Evolutionary conservation across 1,140 invertebrate genomes (phyloP).

Genomic region (Magallana angulata): DNA sequence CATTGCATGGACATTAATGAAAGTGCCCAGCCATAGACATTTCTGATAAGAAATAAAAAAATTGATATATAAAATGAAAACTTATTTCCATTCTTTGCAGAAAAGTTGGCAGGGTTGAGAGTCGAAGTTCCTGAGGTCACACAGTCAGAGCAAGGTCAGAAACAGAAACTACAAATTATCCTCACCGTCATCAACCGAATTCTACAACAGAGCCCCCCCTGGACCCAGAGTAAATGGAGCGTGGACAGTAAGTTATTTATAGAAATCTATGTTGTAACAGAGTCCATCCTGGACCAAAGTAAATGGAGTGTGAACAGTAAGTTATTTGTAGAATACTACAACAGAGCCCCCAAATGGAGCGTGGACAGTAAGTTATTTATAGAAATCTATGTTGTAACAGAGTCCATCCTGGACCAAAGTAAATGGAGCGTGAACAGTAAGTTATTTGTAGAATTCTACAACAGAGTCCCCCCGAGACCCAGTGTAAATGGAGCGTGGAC

Average conservation of each 20-base stretch:
- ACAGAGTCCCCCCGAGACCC: slow-evolving; percentile 74
- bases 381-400: slow-evolving; percentile 46
- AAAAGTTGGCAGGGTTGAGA: slow-evolving; percentile 93
- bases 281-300: slow-evolving; percentile 31
- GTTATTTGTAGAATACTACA: slow-evolving; percentile 88
- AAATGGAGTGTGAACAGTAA: not conserved
- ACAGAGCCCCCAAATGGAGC: slow-evolving; percentile 88
- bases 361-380: slow-evolving; percentile 86
- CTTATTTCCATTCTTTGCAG: slow-evolving; percentile 79
- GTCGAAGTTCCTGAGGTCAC: slow-evolving; percentile 99
- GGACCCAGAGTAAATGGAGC: slow-evolving; percentile 90
- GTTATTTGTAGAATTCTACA: slow-evolving; percentile 88
- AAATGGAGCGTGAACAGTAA: not conserved
- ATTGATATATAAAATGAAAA: no score
- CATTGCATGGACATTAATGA: no score
- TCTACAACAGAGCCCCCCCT: slow-evolving; percentile 73
- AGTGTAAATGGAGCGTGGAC: slow-evolving; percentile 96
- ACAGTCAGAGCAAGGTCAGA: slow-evolving; percentile 98
- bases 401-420: slow-evolving; percentile 37
- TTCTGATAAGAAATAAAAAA: no score
- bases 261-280: slow-evolving; percentile 46
- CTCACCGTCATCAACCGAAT: slow-evolving; percentile 91
- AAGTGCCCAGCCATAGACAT: no score
- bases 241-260: slow-evolving; percentile 86
- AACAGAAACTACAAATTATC: slow-evolving; percentile 95